Evolutionary conservation across 2,797 vertebrate genomes (phyloP), one percentile per base, ranked within the genome.

Genomic region (Linurgus olivaceus): DNA sequence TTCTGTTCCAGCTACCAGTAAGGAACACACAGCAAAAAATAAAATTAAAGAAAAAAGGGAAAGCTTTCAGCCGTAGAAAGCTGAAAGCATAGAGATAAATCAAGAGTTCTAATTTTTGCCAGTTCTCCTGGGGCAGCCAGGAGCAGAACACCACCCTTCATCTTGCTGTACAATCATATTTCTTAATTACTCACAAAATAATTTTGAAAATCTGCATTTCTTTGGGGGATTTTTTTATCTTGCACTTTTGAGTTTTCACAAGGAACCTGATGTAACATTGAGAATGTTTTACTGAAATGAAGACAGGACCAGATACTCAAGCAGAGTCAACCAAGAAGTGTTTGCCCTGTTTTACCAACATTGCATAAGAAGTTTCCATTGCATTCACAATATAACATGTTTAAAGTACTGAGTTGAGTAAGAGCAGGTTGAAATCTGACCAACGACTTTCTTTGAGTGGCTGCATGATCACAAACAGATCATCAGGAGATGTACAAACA

Each of bases 211-310:
- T 38, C 47, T 73, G 8, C 8, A 7, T 48, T 77, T 72, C 23
- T 63, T 66, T n/a, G 5, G 11, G 24, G 17, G 10, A 37, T 20
- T n/a, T 67, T 88, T 24, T 33, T 37, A 7, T 37, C 20, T 44
- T 12, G 3, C 26, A 20, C 23, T 48, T 81, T 0, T 50, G 51
- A 37, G 21, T 70, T 87, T 75, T 47, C 38, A 47, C 9, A 2
- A 87, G 24, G 31, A 85, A 26, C 47, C 17, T 58, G 13, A 11
- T 0, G 0, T 11, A 58, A 28, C 33, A 33, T 0, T 44, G 23
- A 73, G 78, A 82, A 20, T 3, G 15, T 82, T 66, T 68, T n/a
- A 38, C 51, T 62, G 51, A 45, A 40, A 67, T 1, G 8, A 26
- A 65, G 23, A 18, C 19, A 47, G 38, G 42, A 44, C 28, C 45